phyloP scores from a whole-genome alignment of 2,888 invertebrate species.

The Polymixis lichenea region DNA sequence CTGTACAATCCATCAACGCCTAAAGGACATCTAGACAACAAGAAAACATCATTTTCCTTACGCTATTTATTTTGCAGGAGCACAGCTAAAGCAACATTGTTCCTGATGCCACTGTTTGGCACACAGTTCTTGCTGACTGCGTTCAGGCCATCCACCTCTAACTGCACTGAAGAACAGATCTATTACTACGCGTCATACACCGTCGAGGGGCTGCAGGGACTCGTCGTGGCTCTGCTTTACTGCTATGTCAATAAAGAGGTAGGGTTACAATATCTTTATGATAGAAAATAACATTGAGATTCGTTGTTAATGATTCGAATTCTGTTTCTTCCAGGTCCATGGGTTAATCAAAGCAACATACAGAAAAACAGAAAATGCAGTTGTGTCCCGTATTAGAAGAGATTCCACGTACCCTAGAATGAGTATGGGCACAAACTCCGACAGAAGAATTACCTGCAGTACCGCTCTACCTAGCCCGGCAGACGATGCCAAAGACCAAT shows the following conservation, averaged over 20 bases:
- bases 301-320: background rate
- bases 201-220: slow-evolving; percentile 91
- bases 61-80: slow-evolving; percentile 82
- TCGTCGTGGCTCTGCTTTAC: slow-evolving; percentile 91
- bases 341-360: slow-evolving; percentile 84
- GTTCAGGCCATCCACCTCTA: slow-evolving; percentile 87
- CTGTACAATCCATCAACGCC: background rate
- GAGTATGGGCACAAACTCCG: slow-evolving; percentile 75
- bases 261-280: slow-evolving; percentile 12
- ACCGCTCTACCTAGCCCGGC: slow-evolving; percentile 77
- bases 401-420: slow-evolving; percentile 76
- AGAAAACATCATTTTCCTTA: background rate
- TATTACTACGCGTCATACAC: slow-evolving; percentile 91
- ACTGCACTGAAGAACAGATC: slow-evolving; percentile 88
- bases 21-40: background rate
- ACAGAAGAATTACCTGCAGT: slow-evolving; percentile 82
- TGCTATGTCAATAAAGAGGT: slow-evolving; percentile 93
- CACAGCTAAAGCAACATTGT: slow-evolving; percentile 92
- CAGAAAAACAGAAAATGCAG: slow-evolving; percentile 84
- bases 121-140: slow-evolving; percentile 92
- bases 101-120: slow-evolving; percentile 93
- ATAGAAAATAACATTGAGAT: slow-evolving; percentile 1
- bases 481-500: slow-evolving; percentile 74
- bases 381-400: slow-evolving; percentile 81
- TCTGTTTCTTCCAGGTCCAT: slow-evolving; percentile 78